These are phyloP conservation scores for Brachypalpus laphriformis DNA, from an alignment of 2,888 invertebrate genomes.

Conservation along the genomic window DNA sequence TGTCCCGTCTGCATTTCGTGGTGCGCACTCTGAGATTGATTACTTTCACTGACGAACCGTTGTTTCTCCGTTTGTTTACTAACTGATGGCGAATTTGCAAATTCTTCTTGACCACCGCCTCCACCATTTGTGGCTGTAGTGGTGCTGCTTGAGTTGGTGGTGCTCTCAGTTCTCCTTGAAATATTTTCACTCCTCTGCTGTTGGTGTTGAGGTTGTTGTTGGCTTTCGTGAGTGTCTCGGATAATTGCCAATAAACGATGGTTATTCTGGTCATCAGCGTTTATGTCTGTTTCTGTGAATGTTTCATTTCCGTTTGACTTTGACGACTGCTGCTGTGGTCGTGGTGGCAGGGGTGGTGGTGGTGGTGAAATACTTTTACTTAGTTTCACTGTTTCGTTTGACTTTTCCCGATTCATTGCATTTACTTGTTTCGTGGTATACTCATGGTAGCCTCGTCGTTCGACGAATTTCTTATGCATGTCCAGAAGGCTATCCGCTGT, in stretches of 20 bases:
- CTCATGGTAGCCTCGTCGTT: slow-evolving; percentile 86
- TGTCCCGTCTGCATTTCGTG: slow-evolving; percentile 49
- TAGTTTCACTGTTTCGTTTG: slow-evolving; percentile 78
- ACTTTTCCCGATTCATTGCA: slow-evolving; percentile 78
- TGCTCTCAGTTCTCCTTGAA: slow-evolving; percentile 78
- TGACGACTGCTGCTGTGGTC: slow-evolving; percentile 76
- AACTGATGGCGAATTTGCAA: slow-evolving; percentile 59
- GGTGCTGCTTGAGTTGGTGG: slow-evolving; percentile 32
- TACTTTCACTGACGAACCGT: slow-evolving; percentile 59
- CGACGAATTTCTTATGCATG: slow-evolving; percentile 88
- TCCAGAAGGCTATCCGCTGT: slow-evolving; percentile 87
- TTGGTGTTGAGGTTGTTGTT: slow-evolving; percentile 63
- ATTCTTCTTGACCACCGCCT: slow-evolving; percentile 51
- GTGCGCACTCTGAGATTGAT: slow-evolving; percentile 37
- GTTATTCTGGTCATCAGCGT: slow-evolving; percentile 81
- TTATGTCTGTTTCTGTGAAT: slow-evolving; percentile 75
- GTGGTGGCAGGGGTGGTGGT: slow-evolving; percentile 79
- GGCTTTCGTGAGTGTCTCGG: slow-evolving; percentile 81
- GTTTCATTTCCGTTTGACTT: slow-evolving; percentile 51
- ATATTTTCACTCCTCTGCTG: slow-evolving; percentile 79
- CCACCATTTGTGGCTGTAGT: slow-evolving; percentile 50
- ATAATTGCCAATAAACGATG: slow-evolving; percentile 86
- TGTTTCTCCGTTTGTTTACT: slow-evolving; percentile 66
- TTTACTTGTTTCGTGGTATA: slow-evolving; percentile 79
- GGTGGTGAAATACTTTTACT: slow-evolving; percentile 80